Percentiles rank a stretch among this genome's conserved stretches.
Evolutionary conservation across 2,888 invertebrate genomes (phyloP).

Genomic region (Tenthredo scrophulariae): DNA sequence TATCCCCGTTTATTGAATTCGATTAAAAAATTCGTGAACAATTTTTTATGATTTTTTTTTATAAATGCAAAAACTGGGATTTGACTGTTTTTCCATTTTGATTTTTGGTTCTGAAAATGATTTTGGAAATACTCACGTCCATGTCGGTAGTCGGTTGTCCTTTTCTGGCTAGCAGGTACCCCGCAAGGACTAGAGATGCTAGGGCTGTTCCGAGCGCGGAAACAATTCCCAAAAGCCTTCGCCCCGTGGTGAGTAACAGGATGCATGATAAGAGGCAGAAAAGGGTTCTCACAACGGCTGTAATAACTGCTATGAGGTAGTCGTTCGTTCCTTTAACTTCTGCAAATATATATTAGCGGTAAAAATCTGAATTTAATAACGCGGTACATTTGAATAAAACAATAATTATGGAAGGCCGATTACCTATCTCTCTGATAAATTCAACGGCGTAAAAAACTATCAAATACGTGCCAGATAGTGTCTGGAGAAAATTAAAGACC

Average conservation of each 20-base stretch:
- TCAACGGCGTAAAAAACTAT: conserved; percentile 90
- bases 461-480: conserved; percentile 87
- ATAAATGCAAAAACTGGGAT: no score
- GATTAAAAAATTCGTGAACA: no score
- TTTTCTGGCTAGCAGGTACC: conserved; percentile 78
- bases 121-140: conserved; percentile 58
- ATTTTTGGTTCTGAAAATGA: not conserved
- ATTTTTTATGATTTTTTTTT: not conserved
- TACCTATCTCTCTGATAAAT: conserved; percentile 82
- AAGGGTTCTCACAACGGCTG: conserved; percentile 83
- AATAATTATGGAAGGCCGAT: conserved; percentile 34
- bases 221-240: conserved; percentile 83
- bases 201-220: conserved; percentile 85
- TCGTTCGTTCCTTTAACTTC: conserved; percentile 77
- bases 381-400: not conserved
- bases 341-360: conserved; percentile 69
- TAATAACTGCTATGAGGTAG: conserved; percentile 84
- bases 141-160: conserved; percentile 73
- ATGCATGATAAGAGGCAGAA: conserved; percentile 85
- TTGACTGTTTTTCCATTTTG: not conserved
- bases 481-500: conserved; percentile 86
- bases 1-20: no score
- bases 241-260: conserved; percentile 83
- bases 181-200: conserved; percentile 82
- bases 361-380: not conserved